Conservation (phyloP, 2,113 vertebrate genomes). For the Oriolus oriolus region DNA sequence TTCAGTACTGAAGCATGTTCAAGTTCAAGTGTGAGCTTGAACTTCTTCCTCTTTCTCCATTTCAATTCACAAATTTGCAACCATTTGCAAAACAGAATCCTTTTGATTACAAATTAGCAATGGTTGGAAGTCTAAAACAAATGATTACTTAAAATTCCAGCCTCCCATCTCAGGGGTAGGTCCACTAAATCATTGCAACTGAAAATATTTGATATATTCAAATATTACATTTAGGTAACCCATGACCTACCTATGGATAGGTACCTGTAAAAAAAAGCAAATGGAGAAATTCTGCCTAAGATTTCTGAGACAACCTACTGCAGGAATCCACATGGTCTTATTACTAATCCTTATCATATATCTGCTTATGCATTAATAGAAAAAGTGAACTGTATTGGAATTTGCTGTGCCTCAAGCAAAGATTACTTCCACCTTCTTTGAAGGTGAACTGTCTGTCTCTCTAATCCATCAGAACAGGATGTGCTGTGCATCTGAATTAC, state of each 20-base stretch:
- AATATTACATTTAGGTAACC: background rate
- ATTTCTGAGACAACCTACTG: background rate
- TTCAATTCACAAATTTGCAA: background rate
- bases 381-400: slow-evolving; percentile 6
- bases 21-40: background rate
- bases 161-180: background rate
- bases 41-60: background rate
- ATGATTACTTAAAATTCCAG: background rate
- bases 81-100: background rate
- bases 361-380: slow-evolving; percentile 25
- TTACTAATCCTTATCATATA: slow-evolving; percentile 24
- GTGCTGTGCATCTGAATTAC: slow-evolving; percentile 27
- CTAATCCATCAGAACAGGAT: slow-evolving; percentile 26
- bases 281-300: background rate
- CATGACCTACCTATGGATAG: background rate
- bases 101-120: background rate
- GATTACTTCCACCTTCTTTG: slow-evolving; percentile 55
- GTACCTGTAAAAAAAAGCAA: background rate
- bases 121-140: background rate
- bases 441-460: slow-evolving; percentile 25
- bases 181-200: background rate
- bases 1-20: background rate
- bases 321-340: background rate
- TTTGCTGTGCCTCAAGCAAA: slow-evolving; percentile 42
- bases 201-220: background rate